Evolutionary conservation across 2,797 vertebrate species (phyloP), one percentile per base, ranked within the genome.

Genomic region (Gephyroberyx darwinii): DNA sequence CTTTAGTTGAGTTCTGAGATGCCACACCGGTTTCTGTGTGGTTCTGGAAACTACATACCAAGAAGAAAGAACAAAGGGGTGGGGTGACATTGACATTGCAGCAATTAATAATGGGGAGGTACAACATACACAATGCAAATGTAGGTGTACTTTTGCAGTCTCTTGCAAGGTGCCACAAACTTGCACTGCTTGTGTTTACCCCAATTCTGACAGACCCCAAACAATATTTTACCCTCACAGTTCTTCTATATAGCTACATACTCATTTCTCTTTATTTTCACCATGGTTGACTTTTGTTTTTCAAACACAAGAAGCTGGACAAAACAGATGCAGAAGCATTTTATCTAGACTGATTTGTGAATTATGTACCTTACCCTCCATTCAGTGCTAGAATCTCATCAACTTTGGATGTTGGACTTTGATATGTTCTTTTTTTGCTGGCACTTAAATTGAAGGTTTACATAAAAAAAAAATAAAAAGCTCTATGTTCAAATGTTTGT

Each of bases 371-470:
- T 50, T 53, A 1, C 50, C 68, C 16, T 66, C 13, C 22, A 54
- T 68, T 77, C 61, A 69, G 31, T 65, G 47, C 52, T 63, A 72
- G 54, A 37, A 39, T 80, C 43, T 37, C 26, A 20, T 55, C 52
- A 52, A 48, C 63, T 68, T 48, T 71, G 47, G 54, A 77, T 66
- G 64, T 65, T 69, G 73, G 47, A 74, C 70, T 81, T 86, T 39
- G 59, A 37, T 69, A 59, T 80, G 8, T 80, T 20, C 37, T 78
- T 64, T 75, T 78, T 79, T 86, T 82, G 65, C 65, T 75, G 35
- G 81, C 26, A 71, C 88, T 67, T 85, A 77, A 75, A 67, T 70
- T 50, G 71, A 83, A 71, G n/a, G 86, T 94, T 94, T 93, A 91
- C 91, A 91, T 78, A 69, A 75, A 83, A 72, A 68, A 20, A 26